phyloP scores from a whole-genome alignment of 1,140 invertebrate species.

The Phortica variegata region DNA sequence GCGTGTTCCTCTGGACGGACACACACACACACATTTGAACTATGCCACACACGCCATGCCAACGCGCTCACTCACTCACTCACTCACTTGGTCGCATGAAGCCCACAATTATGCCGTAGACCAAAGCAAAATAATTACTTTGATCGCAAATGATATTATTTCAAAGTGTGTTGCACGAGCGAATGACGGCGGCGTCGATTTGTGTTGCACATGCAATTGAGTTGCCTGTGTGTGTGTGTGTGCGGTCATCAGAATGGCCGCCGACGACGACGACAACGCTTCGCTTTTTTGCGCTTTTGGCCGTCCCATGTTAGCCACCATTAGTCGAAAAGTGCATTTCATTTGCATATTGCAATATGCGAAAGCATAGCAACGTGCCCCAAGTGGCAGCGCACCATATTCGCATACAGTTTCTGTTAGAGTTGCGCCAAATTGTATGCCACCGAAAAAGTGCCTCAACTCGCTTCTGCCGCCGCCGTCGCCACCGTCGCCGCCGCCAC shows the following conservation, averaged over 20 bases:
- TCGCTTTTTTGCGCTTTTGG: not conserved
- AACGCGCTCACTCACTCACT: not conserved
- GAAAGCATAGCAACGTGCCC: no score
- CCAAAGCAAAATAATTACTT: slow-evolving; percentile 56
- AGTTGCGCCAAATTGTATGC: no score
- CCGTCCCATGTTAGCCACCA: slow-evolving; percentile 32
- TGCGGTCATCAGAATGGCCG: slow-evolving; percentile 22
- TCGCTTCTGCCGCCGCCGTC: slow-evolving; percentile 8
- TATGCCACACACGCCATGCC: slow-evolving; percentile 11
- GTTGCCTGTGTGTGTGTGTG: slow-evolving; percentile 11
- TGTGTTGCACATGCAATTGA: slow-evolving; percentile 23
- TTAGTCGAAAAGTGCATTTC: slow-evolving; percentile 47
- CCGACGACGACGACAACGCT: slow-evolving; percentile 11
- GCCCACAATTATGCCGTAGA: slow-evolving; percentile 53
- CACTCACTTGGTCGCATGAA: slow-evolving; percentile 14
- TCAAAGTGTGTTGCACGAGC: slow-evolving; percentile 22
- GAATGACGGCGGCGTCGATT: slow-evolving; percentile 18
- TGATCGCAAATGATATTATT: slow-evolving; percentile 57
- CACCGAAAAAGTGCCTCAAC: not conserved
- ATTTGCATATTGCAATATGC: slow-evolving; percentile 23
- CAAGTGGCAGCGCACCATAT: no score
- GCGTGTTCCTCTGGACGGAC: no score
- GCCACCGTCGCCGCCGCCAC: not conserved
- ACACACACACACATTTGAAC: no score
- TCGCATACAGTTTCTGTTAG: no score